phyloP scores from a whole-genome alignment of 2,888 invertebrate species.

The Troglohyphantes excavatus region DNA sequence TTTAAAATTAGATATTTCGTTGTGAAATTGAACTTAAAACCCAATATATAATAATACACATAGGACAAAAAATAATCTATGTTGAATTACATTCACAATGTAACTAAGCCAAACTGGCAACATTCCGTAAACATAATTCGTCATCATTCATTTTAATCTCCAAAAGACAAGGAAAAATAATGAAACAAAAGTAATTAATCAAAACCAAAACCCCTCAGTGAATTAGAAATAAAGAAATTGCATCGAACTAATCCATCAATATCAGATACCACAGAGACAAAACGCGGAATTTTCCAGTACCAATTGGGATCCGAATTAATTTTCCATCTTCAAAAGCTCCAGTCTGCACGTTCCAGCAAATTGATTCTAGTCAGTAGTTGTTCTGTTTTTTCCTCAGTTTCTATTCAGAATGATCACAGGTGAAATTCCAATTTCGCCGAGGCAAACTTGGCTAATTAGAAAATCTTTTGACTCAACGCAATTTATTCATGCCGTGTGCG shows the following conservation, averaged over 20 bases:
- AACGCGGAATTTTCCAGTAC: background rate
- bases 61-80: too few species aligned
- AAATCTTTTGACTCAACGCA: background rate
- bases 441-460: background rate
- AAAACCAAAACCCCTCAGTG: too few species aligned
- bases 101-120: too few species aligned
- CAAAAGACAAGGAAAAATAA: too few species aligned
- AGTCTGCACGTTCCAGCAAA: background rate
- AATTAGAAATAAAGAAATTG: too few species aligned
- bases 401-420: background rate
- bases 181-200: too few species aligned
- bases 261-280: background rate
- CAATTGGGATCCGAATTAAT: constrained; percentile 29
- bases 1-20: too few species aligned
- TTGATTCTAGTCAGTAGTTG: background rate
- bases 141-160: too few species aligned
- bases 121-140: too few species aligned
- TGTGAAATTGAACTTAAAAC: too few species aligned
- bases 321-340: constrained; percentile 20
- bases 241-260: background rate
- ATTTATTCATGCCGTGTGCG: background rate
- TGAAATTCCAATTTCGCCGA: background rate
- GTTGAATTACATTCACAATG: too few species aligned
- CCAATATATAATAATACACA: too few species aligned
- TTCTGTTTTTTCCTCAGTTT: background rate